These are phyloP conservation scores for Therioaphis trifolii DNA, from an alignment of 2,888 invertebrate genomes.

Conservation along the genomic window DNA sequence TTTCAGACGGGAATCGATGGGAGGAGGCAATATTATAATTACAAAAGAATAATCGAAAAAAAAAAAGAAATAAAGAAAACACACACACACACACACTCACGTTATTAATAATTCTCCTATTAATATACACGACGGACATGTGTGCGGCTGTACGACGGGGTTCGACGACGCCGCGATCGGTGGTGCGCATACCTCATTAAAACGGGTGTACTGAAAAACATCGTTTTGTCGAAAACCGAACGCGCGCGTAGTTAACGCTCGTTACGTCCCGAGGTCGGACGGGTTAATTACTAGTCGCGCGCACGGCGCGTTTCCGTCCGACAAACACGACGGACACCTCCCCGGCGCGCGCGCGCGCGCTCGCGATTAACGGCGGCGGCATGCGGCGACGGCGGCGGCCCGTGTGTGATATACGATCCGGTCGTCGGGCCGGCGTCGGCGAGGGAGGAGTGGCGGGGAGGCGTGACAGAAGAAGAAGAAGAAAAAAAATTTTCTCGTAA, in stretches of 20 bases:
- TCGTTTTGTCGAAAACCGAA: conserved; percentile 33
- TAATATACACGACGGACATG: too few species aligned
- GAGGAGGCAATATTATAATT: too few species aligned
- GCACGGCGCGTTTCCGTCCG: conserved; percentile 14
- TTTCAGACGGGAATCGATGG: too few species aligned
- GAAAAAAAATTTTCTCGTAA: conserved; percentile 43
- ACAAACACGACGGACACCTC: conserved; percentile 59
- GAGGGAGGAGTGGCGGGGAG: not conserved
- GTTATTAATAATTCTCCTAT: too few species aligned
- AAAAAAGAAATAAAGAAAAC: too few species aligned
- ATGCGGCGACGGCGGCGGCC: not conserved
- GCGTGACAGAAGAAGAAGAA: conserved; percentile 30
- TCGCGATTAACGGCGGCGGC: conserved; percentile 35
- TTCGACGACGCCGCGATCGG: too few species aligned
- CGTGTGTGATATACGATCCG: conserved; percentile 44
- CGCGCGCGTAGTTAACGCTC: not conserved
- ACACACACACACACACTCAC: too few species aligned
- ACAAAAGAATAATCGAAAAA: too few species aligned
- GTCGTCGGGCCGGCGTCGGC: not conserved
- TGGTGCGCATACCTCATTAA: conserved; percentile 16
- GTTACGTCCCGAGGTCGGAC: conserved; percentile 29
- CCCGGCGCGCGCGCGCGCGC: conserved; percentile 24
- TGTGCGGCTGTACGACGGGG: too few species aligned
- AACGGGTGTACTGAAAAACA: not conserved
- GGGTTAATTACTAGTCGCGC: conserved; percentile 33